Percentiles rank a stretch among this genome's conserved stretches.
Conservation (phyloP, 2,888 invertebrate species). For the Callinectes sapidus region DNA sequence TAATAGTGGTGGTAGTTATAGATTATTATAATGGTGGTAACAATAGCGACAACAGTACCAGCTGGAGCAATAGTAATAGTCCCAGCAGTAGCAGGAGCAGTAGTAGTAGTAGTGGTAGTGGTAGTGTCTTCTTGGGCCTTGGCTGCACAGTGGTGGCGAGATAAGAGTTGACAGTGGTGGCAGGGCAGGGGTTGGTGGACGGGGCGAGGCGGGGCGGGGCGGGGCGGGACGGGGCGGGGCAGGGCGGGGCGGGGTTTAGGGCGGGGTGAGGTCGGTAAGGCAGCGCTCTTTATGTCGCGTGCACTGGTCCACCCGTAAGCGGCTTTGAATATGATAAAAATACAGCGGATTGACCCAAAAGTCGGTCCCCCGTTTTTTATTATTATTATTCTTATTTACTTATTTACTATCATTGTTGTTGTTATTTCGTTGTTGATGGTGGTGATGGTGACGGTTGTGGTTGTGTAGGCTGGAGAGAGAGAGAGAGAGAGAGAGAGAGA, state of each 20-base stretch:
- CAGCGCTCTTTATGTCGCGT: constrained; percentile 27
- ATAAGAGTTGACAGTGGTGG: not conserved
- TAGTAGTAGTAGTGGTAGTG: not conserved
- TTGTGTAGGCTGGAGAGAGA: not conserved
- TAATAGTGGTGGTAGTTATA: too few species aligned
- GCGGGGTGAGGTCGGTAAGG: not conserved
- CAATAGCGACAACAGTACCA: not conserved
- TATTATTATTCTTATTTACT: not conserved
- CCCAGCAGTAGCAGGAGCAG: not conserved
- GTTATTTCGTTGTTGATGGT: not conserved
- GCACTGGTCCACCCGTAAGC: constrained; percentile 47
- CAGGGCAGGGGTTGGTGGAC: not conserved
- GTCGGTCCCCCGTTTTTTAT: constrained; percentile 2
- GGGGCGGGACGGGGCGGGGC: not conserved
- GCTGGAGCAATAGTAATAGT: not conserved
- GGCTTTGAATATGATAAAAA: constrained; percentile 61
- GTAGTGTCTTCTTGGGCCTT: not conserved
- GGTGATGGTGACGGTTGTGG: not conserved
- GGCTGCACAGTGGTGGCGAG: not conserved
- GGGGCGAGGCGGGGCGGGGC: not conserved
- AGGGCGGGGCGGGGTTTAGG: not conserved
- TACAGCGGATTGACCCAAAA: constrained; percentile 56
- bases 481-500: constrained; percentile 42
- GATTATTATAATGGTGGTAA: not conserved
- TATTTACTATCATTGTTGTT: constrained; percentile 11